Percentiles rank a stretch among this genome's conserved stretches.
Evolutionary conservation across 2,888 invertebrate genomes (phyloP).

Genomic region (Heliconius erato): DNA sequence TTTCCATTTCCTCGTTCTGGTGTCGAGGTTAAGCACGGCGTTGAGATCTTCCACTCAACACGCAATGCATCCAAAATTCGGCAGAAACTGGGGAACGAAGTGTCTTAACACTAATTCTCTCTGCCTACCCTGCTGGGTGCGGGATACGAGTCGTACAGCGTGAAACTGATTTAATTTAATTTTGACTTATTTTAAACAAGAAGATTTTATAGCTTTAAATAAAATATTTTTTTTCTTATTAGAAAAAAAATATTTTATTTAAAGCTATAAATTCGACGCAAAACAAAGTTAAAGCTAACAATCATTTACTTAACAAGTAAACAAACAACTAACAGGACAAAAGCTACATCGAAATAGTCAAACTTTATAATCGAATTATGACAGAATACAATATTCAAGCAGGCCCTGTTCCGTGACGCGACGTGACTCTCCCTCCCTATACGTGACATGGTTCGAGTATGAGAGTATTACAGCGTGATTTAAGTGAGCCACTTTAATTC

Average conservation of each 20-base stretch:
- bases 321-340: not conserved
- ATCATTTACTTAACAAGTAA: not conserved
- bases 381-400: constrained; percentile 28
- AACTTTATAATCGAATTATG: constrained; percentile 22
- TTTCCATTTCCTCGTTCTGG: no score
- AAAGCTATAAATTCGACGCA: not conserved
- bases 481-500: constrained; percentile 20
- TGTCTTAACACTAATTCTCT: no score
- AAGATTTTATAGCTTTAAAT: no score
- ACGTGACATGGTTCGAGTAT: constrained; percentile 19
- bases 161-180: no score
- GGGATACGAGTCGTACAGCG: no score
- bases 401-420: constrained; percentile 11
- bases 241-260: not conserved
- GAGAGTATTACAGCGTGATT: not conserved
- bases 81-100: no score
- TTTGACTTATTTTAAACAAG: no score
- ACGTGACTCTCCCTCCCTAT: not conserved
- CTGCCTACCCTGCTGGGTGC: no score
- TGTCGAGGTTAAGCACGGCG: no score
- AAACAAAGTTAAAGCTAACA: not conserved
- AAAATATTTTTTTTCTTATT: no score
- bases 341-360: constrained; percentile 5
- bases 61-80: no score
- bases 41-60: no score